phyloP scores from a whole-genome alignment of 2,888 invertebrate species.

The Heterodera filipjevi region DNA sequence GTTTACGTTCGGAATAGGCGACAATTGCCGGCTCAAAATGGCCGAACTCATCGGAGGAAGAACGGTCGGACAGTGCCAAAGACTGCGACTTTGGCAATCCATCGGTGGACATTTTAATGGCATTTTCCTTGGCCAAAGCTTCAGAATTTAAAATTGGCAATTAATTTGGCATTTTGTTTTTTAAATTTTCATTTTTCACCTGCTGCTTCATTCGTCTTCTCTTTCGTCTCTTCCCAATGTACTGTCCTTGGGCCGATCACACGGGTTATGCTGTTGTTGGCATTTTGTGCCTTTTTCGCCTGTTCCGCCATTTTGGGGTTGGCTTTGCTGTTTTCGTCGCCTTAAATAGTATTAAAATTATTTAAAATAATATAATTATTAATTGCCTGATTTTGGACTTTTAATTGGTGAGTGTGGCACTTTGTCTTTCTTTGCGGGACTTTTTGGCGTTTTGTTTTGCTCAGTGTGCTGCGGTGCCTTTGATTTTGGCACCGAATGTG shows the following conservation, averaged over 20 bases:
- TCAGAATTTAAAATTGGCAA: neutral
- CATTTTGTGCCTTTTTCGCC: too few relatives aligned
- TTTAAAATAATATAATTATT: neutral
- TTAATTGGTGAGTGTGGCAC: neutral
- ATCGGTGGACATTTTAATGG: neutral
- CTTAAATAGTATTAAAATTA: neutral
- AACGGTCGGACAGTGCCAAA: neutral
- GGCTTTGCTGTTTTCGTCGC: neutral
- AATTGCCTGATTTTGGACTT: neutral
- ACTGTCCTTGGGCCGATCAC: too few relatives aligned
- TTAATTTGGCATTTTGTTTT: neutral
- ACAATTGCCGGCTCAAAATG: neutral
- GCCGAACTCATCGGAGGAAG: neutral
- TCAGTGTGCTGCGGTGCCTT: neutral
- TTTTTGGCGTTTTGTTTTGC: neutral
- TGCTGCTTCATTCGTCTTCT: neutral
- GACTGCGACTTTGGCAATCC: too few relatives aligned
- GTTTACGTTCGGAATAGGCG: neutral
- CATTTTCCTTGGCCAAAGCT: neutral
- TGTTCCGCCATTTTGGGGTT: neutral
- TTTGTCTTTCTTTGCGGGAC: neutral
- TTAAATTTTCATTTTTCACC: neutral
- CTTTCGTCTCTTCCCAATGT: neutral
- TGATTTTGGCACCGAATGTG: neutral
- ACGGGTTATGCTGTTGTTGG: too few relatives aligned